A percentile compares a stretch with the other conserved stretches of the same genome.
These are phyloP conservation scores for Andrena haemorrhoa DNA, from an alignment of 2,888 invertebrate species.

Conservation along the genomic window DNA sequence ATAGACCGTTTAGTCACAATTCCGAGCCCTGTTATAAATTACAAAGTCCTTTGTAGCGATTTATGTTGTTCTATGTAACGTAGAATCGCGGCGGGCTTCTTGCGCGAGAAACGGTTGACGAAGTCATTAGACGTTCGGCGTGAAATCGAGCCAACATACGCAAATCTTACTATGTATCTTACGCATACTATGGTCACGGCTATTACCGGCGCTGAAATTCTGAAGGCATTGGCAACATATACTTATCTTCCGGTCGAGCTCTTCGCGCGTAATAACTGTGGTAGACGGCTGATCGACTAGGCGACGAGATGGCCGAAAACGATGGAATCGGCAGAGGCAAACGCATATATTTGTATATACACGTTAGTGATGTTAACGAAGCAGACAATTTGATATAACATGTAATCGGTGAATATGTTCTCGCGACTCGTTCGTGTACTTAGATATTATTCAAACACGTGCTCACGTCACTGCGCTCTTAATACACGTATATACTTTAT, in stretches of 20 bases:
- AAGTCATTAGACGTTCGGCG: too few relatives aligned
- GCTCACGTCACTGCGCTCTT: slow-evolving; percentile 5
- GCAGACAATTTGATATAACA: slow-evolving; percentile 54
- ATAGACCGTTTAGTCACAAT: neutral
- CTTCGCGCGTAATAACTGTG: slow-evolving; percentile 28
- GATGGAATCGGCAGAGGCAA: slow-evolving; percentile 29
- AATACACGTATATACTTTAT: slow-evolving; percentile 25
- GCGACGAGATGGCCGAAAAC: slow-evolving; percentile 22
- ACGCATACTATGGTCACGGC: slow-evolving; percentile 60
- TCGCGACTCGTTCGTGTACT: slow-evolving; percentile 26
- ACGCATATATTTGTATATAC: slow-evolving; percentile 50
- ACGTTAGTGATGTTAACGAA: slow-evolving; percentile 43
- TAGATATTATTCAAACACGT: slow-evolving; percentile 21
- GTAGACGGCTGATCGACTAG: slow-evolving; percentile 11
- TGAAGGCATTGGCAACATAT: slow-evolving; percentile 82
- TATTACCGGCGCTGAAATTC: slow-evolving; percentile 72
- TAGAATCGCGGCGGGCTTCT: too few relatives aligned
- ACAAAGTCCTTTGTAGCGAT: neutral
- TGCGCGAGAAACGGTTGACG: too few relatives aligned
- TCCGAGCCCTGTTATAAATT: neutral
- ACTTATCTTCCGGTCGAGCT: slow-evolving; percentile 46
- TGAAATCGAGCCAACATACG: slow-evolving; percentile 12
- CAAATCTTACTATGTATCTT: slow-evolving; percentile 72
- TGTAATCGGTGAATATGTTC: slow-evolving; percentile 42
- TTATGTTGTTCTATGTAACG: neutral